Percentiles rank a stretch among this genome's conserved stretches.
These are phyloP conservation scores for Ectemnius continuus DNA, from an alignment of 2,888 invertebrate genomes.

Conservation along the genomic window DNA sequence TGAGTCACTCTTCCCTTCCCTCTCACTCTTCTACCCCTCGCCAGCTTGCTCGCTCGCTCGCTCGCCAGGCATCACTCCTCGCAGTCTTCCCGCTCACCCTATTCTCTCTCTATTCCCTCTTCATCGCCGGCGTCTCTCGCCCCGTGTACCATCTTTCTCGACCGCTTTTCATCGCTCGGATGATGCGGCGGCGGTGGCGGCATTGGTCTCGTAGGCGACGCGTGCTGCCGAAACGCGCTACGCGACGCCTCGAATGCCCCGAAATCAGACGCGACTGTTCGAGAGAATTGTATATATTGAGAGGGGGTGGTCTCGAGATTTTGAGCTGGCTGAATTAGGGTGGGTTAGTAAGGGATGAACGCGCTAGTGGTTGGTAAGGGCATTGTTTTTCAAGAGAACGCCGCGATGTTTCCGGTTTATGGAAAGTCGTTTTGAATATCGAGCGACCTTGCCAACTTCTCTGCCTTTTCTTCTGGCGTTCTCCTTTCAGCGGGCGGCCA, in stretches of 20 bases:
- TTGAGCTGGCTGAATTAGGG: neutral
- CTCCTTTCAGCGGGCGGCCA: too few species aligned
- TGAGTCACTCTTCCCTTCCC: neutral
- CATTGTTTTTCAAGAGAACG: neutral
- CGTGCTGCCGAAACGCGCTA: too few species aligned
- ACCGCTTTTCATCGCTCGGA: neutral
- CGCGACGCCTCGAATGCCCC: too few species aligned
- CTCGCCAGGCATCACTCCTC: neutral
- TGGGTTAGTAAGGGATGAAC: neutral
- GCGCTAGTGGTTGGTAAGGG: neutral
- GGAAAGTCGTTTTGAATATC: constrained; percentile 3
- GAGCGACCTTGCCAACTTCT: neutral
- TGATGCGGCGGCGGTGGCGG: neutral
- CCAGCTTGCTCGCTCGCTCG: neutral
- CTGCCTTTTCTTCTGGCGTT: too few species aligned
- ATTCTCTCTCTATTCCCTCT: constrained; percentile 23
- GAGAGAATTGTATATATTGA: neutral
- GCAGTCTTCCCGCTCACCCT: neutral
- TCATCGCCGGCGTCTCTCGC: constrained; percentile 17
- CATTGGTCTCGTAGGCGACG: neutral
- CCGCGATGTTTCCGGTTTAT: neutral
- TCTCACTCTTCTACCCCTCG: neutral
- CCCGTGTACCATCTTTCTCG: neutral
- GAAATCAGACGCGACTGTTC: neutral
- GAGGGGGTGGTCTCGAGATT: neutral